Percentiles rank a stretch among this genome's conserved stretches.
Evolutionary conservation across 2,888 invertebrate genomes (phyloP).

Genomic region (Apodemia hepburni): DNA sequence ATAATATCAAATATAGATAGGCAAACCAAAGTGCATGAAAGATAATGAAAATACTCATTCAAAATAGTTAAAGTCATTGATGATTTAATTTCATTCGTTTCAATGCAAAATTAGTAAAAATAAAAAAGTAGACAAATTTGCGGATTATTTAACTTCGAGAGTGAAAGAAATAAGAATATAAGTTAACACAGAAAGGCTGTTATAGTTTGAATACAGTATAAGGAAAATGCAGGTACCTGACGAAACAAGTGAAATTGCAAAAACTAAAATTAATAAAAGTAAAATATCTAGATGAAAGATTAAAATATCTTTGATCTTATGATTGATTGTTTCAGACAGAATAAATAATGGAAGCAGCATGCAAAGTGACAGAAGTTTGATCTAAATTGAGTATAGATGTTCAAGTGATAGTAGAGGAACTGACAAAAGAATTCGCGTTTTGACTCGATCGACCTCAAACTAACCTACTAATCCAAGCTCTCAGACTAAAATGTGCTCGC

Average conservation of each 20-base stretch:
- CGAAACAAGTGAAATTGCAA: constrained; percentile 43
- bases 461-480: constrained; percentile 77
- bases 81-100: constrained; percentile 47
- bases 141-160: constrained; percentile 33
- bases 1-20: constrained; percentile 58
- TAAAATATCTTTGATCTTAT: constrained; percentile 46
- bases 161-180: constrained; percentile 20
- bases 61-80: constrained; percentile 33
- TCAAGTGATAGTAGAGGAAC: constrained; percentile 62
- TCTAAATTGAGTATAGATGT: constrained; percentile 67
- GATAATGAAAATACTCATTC: constrained; percentile 52
- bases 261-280: constrained; percentile 23
- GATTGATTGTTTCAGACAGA: constrained; percentile 48
- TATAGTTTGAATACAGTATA: constrained; percentile 36
- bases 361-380: constrained; percentile 71
- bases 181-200: constrained; percentile 16
- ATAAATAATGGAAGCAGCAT: constrained; percentile 73
- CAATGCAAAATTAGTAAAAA: constrained; percentile 52
- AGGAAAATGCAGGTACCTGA: constrained; percentile 53
- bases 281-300: constrained; percentile 22
- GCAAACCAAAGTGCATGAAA: constrained; percentile 66
- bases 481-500: constrained; percentile 71
- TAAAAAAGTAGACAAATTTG: constrained; percentile 48
- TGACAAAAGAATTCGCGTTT: constrained; percentile 63
- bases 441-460: constrained; percentile 67